A percentile compares a stretch with the other conserved stretches of the same genome.
Conservation (phyloP, 2,113 vertebrate genomes). For the Chaenogobius annularis region DNA sequence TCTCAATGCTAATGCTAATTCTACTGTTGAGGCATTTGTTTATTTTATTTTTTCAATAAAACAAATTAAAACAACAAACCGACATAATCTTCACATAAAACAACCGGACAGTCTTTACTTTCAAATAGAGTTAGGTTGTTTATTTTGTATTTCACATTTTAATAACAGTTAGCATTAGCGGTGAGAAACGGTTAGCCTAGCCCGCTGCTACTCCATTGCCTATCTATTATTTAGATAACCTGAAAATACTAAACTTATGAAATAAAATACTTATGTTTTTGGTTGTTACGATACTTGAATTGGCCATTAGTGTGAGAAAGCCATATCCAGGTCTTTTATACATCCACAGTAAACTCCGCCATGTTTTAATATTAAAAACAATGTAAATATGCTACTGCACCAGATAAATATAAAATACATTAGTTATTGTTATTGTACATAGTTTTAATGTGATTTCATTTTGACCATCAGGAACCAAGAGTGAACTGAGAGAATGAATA, state of each 20-base stretch:
- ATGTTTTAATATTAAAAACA: slow-evolving; percentile 5
- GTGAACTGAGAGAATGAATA: slow-evolving; percentile 49
- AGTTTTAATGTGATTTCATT: slow-evolving; percentile 43
- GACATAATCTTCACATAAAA: too few relatives aligned
- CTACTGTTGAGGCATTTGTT: too few relatives aligned
- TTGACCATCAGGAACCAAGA: slow-evolving; percentile 40
- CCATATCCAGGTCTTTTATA: slow-evolving; percentile 23
- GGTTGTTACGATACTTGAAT: not conserved
- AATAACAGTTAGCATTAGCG: too few relatives aligned
- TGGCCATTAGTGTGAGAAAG: not conserved
- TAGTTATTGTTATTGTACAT: slow-evolving; percentile 51
- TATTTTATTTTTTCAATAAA: too few relatives aligned
- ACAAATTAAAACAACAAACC: too few relatives aligned
- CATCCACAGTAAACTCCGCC: slow-evolving; percentile 16
- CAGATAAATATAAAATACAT: slow-evolving; percentile 39
- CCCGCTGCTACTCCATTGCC: too few relatives aligned
- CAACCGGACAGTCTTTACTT: too few relatives aligned
- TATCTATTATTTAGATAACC: not conserved
- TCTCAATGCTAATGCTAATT: too few relatives aligned
- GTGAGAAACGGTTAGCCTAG: too few relatives aligned
- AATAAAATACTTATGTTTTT: not conserved
- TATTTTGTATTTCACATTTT: too few relatives aligned
- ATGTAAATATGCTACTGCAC: slow-evolving; percentile 42
- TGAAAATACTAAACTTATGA: not conserved
- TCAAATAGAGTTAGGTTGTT: too few relatives aligned